Base-by-base conservation (phyloP, 2,797 vertebrate genomes). In the Loriculus beryllinus region DNA sequence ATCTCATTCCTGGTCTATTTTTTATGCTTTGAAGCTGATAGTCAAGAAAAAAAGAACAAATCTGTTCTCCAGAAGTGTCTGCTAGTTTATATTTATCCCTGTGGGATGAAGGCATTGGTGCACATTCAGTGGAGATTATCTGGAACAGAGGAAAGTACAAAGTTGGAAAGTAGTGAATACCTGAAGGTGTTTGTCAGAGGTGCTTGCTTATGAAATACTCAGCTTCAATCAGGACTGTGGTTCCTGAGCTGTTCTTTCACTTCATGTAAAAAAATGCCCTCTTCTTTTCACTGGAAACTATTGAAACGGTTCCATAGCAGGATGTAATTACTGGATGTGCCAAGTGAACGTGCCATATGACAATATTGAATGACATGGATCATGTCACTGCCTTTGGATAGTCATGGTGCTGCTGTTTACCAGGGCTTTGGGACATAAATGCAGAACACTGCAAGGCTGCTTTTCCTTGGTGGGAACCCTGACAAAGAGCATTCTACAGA, bases 251-350 rank as follows among this genome's bases (percentile, higher is more conserved):
- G 31, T 62, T 90, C 52, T 68, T 90, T 72, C 45, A 21, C 35
- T 68, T 45, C 40, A 14, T 11, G 5, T 14, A 43, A 45, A 31
- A 47, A 90, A 88, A 76, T 21, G 57, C 20, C 9, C 8, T 10
- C 37, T 45, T 54, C 28, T 87, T 86, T 78, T 62, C 49, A 63
- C 35, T 6, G 0, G 33, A 48, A 82, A 1, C 12, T 31, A 16
- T 48, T 21, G 26, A 23, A 74, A 7, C 2, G 7, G 25, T 47
- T 72, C 0, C 0, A 22, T 45, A 43, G 49, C 28, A 16, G 0
- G 28, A 21, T 52, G 37, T 47, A 17, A 17, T 3, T 9, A 6
- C 12, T 42, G 28, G 40, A 12, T 43, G 40, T 45, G 48, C 31
- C 33, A 1, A 3, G 33, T 29, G 7, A 17, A 12, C 12, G 8